Percentiles rank a stretch among this genome's conserved stretches.
Evolutionary conservation across 2,113 vertebrate genomes (phyloP).

Genomic region (pig (Sus scrofa)): T2T-Sscrofa CM000816.6:54155001-54155500

Average conservation of each 20-base stretch:
- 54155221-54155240: slow-evolving; percentile 13
- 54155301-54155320: neutral
- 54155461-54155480: neutral
- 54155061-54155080: neutral
- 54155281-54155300: neutral
- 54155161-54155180: neutral
- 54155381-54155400: neutral
- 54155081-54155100: neutral
- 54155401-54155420: neutral
- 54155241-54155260: neutral
- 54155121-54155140: neutral
- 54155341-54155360: neutral
- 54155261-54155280: neutral
- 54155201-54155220: neutral
- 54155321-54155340: neutral
- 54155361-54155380: neutral
- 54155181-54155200: neutral
- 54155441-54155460: neutral
- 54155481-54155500: neutral
- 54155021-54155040: neutral
- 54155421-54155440: neutral
- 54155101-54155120: neutral
- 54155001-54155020: neutral
- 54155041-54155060: neutral
- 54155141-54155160: neutral